Evolutionary conservation across 2,797 vertebrate genomes (phyloP).

Genomic region (Eremophila alpestris): DNA sequence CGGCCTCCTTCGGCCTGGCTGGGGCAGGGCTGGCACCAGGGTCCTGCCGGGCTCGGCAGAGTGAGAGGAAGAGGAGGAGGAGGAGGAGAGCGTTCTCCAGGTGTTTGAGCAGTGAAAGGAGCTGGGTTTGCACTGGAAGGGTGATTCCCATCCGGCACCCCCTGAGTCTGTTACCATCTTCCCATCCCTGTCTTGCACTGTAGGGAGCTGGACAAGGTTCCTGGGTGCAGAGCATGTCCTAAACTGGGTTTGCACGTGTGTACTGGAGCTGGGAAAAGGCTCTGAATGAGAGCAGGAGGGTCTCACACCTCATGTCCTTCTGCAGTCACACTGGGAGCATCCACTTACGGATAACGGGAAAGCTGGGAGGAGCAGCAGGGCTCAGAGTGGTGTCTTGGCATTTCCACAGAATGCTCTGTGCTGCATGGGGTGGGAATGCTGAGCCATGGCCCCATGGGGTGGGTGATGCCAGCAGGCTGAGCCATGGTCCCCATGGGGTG

Average conservation of each 20-base stretch:
- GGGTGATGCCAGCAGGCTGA: too few relatives aligned
- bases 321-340: accelerated
- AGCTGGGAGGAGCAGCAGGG: not conserved
- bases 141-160: accelerated
- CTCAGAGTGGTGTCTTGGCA: accelerated
- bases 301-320: accelerated
- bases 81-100: accelerated
- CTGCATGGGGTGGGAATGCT: not conserved
- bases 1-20: accelerated
- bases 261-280: not conserved
- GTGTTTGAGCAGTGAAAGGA: not conserved
- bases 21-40: not conserved
- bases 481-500: too few relatives aligned
- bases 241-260: accelerated
- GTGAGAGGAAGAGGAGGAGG: not conserved
- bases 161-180: accelerated
- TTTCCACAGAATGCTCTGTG: accelerated
- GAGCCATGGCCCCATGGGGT: too few relatives aligned
- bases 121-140: not conserved
- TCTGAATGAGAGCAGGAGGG: accelerated
- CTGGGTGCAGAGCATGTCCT: not conserved
- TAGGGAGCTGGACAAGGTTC: accelerated
- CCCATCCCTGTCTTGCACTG: not conserved
- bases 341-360: accelerated
- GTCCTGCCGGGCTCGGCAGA: not conserved